Percentiles rank a stretch among this genome's conserved stretches.
Conservation (phyloP, 2,797 vertebrate species). For the Onychomys arenicola region DNA sequence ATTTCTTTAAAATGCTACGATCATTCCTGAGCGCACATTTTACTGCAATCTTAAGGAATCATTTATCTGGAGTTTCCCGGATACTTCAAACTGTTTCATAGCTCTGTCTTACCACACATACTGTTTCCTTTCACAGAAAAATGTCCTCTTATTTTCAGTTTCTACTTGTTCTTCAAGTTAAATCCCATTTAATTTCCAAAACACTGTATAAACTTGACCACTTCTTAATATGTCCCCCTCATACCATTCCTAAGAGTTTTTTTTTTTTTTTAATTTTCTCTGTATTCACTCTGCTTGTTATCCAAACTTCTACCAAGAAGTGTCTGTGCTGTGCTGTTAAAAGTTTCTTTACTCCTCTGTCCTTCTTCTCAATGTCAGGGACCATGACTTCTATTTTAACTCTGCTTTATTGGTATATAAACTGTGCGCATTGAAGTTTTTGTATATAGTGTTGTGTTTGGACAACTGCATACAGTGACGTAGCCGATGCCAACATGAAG, state of each 20-base stretch:
- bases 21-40: background rate
- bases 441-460: background rate
- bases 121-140: background rate
- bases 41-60: background rate
- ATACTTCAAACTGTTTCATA: background rate
- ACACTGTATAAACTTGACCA: background rate
- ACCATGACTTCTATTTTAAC: background rate
- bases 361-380: background rate
- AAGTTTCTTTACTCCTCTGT: background rate
- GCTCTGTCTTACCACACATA: background rate
- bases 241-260: background rate
- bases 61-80: background rate
- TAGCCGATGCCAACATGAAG: background rate
- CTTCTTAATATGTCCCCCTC: background rate
- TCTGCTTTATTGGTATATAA: background rate
- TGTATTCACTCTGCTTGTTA: background rate
- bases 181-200: background rate
- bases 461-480: background rate
- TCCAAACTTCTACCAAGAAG: background rate
- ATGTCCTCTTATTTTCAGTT: background rate
- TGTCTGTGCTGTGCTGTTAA: background rate
- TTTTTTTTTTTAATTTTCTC: background rate
- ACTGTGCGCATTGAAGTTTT: background rate
- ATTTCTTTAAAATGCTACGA: background rate
- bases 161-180: background rate